Conservation (phyloP, 92 coral and sea anemone species). For the Epizoanthus stellaris region DNA sequence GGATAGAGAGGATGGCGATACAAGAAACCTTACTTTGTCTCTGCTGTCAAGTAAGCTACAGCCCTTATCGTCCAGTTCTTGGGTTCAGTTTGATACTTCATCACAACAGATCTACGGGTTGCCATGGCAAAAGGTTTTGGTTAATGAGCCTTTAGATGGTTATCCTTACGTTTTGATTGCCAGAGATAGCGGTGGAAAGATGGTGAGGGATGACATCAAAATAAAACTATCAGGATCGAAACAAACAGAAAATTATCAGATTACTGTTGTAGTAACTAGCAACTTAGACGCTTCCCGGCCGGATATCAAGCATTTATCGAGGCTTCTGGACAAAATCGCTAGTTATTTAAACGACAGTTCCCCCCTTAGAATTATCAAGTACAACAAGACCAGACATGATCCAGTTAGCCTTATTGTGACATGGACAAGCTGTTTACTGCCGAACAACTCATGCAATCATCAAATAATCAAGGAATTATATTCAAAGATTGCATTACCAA, state of each 20-base stretch:
- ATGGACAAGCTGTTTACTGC: constrained; percentile 46
- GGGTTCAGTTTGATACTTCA: constrained; percentile 45
- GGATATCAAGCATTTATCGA: constrained; percentile 24
- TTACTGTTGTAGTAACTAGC: constrained; percentile 42
- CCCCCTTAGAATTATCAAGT: constrained; percentile 15
- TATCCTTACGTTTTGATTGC: constrained; percentile 44
- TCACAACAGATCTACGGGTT: constrained; percentile 43
- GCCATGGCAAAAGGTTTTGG: constrained; percentile 5
- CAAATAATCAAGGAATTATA: constrained; percentile 12
- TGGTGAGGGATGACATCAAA: constrained; percentile 18
- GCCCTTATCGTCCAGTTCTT: constrained; percentile 34
- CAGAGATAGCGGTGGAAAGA: constrained; percentile 47
- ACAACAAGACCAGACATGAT: constrained; percentile 40
- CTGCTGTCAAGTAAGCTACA: constrained; percentile 39
- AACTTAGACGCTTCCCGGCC: constrained; percentile 38
- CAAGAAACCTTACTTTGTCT: constrained; percentile 50
- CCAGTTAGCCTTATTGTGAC: constrained; percentile 42
- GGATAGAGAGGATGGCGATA: constrained; percentile 49
- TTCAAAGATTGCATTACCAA: constrained; percentile 9
- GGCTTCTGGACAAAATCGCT: constrained; percentile 28
- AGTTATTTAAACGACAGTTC: constrained; percentile 14
- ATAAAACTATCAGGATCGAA: constrained; percentile 13
- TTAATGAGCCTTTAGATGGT: constrained; percentile 29
- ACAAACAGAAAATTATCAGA: constrained; percentile 29
- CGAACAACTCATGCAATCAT: constrained; percentile 35